A percentile compares a stretch with the other conserved stretches of the same genome.
Conservation (phyloP, 1,140 invertebrate genomes). For the Saccostrea cuccullata region DNA sequence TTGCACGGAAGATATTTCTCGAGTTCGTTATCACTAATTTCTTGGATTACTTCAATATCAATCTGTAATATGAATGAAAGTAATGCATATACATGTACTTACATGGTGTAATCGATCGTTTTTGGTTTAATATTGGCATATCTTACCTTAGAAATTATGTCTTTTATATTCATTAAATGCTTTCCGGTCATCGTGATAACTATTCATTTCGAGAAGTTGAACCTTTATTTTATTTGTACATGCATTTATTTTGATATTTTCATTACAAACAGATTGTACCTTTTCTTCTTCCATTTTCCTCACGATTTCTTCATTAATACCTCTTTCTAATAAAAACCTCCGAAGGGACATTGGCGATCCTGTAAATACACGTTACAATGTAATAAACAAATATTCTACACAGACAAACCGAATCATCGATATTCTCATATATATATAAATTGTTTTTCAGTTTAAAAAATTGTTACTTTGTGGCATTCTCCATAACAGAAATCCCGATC, state of each 20-base stretch:
- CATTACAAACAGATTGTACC: background rate
- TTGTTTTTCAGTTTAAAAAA: no score
- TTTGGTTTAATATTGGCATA: background rate
- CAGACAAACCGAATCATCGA: no score
- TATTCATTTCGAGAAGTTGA: background rate
- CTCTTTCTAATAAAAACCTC: background rate
- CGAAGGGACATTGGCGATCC: no score
- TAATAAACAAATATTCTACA: no score
- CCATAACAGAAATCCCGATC: no score
- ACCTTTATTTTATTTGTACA: background rate
- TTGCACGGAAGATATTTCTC: slow-evolving; percentile 41
- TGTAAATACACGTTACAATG: no score
- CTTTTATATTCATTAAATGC: no score
- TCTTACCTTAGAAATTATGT: background rate
- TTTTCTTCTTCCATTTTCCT: background rate
- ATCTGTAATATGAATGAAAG: slow-evolving; percentile 28
- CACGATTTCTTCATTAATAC: background rate
- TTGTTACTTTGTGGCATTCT: no score
- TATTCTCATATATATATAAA: no score
- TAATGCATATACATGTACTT: background rate
- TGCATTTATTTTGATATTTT: no score
- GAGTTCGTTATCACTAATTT: slow-evolving; percentile 36
- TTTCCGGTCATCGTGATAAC: no score
- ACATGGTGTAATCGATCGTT: background rate
- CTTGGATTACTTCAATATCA: slow-evolving; percentile 38